Conservation (phyloP, 37 sponge, comb jelly and placozoan species). For the Aplysina aerophoba region DNA sequence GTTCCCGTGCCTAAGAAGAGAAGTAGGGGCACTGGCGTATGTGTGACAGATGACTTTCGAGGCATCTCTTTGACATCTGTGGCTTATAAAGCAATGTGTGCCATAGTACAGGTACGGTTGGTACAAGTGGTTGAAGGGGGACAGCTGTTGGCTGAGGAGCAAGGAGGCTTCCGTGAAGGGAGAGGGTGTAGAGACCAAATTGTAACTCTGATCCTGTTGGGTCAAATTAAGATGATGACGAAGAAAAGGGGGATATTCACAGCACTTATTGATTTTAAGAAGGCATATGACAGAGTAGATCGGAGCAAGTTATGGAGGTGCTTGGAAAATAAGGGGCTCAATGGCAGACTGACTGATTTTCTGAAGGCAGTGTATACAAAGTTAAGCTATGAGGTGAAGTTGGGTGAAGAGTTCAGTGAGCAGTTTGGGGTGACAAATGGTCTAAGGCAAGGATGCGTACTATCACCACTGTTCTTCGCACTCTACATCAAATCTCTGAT, state of each 20-base stretch:
- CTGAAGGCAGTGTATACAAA: background rate
- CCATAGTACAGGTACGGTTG: background rate
- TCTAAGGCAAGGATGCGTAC: no score
- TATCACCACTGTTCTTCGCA: no score
- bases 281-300: slow-evolving; percentile 8
- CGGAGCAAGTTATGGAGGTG: no score
- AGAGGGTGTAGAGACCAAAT: slow-evolving; percentile 24
- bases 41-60: no score
- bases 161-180: slow-evolving; percentile 24
- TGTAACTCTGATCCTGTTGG: background rate
- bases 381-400: no score
- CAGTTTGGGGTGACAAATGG: no score
- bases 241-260: background rate
- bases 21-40: no score
- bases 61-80: slow-evolving; percentile 13
- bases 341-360: no score
- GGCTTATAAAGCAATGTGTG: background rate
- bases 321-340: no score
- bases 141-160: slow-evolving; percentile 4
- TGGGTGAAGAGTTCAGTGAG: no score
- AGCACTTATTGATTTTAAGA: slow-evolving; percentile 18
- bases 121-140: background rate
- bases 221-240: background rate
- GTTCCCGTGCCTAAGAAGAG: no score
- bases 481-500: no score